Evolutionary conservation across 92 coral and sea anemone species (phyloP).

Genomic region (Meandrina meandrites): DNA sequence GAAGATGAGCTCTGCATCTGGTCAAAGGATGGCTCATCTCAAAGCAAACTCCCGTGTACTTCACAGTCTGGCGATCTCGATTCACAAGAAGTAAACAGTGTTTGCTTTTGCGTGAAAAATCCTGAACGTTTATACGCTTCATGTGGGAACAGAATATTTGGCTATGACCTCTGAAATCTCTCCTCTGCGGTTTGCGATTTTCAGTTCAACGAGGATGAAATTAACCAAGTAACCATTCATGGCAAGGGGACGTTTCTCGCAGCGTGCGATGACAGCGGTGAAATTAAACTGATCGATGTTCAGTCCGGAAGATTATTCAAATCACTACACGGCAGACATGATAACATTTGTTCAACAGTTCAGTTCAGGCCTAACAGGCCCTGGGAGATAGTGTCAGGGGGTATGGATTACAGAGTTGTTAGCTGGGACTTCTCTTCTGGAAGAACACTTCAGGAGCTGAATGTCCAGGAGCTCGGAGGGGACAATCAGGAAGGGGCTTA

Average conservation of each 20-base stretch:
- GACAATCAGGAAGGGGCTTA: conserved; percentile 44
- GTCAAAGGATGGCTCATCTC: conserved; percentile 79
- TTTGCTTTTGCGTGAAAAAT: conserved; percentile 67
- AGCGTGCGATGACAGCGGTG: conserved; percentile 91
- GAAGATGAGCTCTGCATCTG: conserved; percentile 88
- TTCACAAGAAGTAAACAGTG: conserved; percentile 56
- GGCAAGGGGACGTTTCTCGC: conserved; percentile 77
- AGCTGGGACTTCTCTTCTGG: conserved; percentile 96
- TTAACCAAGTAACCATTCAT: conserved; percentile 81
- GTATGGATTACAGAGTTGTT: conserved; percentile 81
- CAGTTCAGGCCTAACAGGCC: conserved; percentile 88
- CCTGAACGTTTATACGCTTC: conserved; percentile 83
- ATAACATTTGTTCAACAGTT: conserved; percentile 84
- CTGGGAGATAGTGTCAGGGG: conserved; percentile 91
- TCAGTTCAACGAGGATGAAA: conserved; percentile 83
- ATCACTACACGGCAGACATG: conserved; percentile 71
- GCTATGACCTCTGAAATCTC: conserved; percentile 77
- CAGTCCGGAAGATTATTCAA: conserved; percentile 73
- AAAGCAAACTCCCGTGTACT: conserved; percentile 41
- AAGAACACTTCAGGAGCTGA: conserved; percentile 61
- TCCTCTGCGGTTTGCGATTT: conserved; percentile 62
- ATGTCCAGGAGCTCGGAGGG: conserved; percentile 63
- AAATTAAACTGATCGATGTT: conserved; percentile 79
- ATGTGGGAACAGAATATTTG: conserved; percentile 68
- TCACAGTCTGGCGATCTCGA: conserved; percentile 10